Conservation (phyloP, 2,888 invertebrate species). For the Papilio elwesi region DNA sequence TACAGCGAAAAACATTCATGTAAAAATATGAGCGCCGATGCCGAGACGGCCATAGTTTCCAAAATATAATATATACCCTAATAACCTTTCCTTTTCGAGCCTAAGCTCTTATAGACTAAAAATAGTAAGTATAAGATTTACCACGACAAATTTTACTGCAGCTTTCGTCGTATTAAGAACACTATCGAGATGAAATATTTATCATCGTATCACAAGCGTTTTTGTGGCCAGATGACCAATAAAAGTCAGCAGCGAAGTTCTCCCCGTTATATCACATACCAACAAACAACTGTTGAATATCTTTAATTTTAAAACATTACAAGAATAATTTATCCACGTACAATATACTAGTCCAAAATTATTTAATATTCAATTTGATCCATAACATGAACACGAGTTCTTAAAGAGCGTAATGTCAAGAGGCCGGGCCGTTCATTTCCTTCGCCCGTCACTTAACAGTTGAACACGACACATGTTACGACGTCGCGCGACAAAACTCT, state of each 20-base stretch:
- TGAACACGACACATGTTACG: conserved; percentile 28
- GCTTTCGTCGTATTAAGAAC: neutral
- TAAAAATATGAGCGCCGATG: conserved; percentile 68
- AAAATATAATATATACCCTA: conserved; percentile 45
- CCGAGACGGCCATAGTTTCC: conserved; percentile 58
- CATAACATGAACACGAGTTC: conserved; percentile 7
- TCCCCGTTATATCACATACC: neutral
- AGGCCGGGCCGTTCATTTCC: conserved; percentile 38
- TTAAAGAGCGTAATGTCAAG: conserved; percentile 24
- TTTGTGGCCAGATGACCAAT: too few species aligned
- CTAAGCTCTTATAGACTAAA: conserved; percentile 22
- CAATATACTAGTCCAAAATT: neutral
- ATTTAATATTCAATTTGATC: neutral
- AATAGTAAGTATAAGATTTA: neutral
- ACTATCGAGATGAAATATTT: too few species aligned
- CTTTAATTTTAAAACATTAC: neutral
- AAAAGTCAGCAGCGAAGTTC: too few species aligned
- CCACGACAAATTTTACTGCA: neutral
- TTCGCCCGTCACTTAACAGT: conserved; percentile 36
- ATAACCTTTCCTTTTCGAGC: conserved; percentile 47
- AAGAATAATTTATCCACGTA: neutral
- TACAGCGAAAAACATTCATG: conserved; percentile 72
- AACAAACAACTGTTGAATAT: neutral
- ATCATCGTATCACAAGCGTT: too few species aligned
- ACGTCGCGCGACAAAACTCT: neutral